A percentile compares a stretch with the other conserved stretches of the same genome.
These are phyloP conservation scores for Pachymerium ferrugineum DNA, from an alignment of 2,888 invertebrate genomes.

Conservation along the genomic window DNA sequence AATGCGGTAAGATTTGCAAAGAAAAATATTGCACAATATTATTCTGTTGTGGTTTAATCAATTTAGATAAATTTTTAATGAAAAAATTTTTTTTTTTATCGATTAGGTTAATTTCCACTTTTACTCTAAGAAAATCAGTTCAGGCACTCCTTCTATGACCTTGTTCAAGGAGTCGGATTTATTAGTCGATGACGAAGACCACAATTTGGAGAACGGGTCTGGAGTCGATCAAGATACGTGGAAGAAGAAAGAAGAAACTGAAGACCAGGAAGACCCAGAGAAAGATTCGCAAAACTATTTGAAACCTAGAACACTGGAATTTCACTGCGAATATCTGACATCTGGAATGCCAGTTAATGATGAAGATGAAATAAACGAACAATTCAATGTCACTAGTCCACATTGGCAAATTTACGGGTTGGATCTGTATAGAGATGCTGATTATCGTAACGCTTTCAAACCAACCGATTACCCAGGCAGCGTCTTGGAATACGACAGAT, in stretches of 20 bases:
- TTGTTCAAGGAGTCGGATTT: slow-evolving; percentile 7
- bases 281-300: neutral
- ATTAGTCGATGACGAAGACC: slow-evolving; percentile 37
- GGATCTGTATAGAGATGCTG: slow-evolving; percentile 39
- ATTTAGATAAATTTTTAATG: neutral
- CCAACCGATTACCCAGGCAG: slow-evolving; percentile 37
- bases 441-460: slow-evolving; percentile 36
- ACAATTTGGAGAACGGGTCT: slow-evolving; percentile 32
- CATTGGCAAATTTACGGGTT: slow-evolving; percentile 34
- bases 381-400: slow-evolving; percentile 4
- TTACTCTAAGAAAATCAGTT: slow-evolving; percentile 1
- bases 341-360: slow-evolving; percentile 29
- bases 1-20: slow-evolving; percentile 42
- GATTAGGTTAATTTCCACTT: slow-evolving; percentile 28
- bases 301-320: slow-evolving; percentile 32
- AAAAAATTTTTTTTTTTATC: neutral
- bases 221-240: neutral
- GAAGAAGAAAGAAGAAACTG: slow-evolving; percentile 28
- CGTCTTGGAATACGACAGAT: slow-evolving; percentile 40
- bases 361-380: slow-evolving; percentile 34
- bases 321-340: slow-evolving; percentile 36
- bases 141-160: neutral
- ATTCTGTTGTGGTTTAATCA: neutral
- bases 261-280: slow-evolving; percentile 27
- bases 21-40: neutral